Conservation (phyloP, 2,797 vertebrate genomes). For the Arnoldichthys spilopterus region DNA sequence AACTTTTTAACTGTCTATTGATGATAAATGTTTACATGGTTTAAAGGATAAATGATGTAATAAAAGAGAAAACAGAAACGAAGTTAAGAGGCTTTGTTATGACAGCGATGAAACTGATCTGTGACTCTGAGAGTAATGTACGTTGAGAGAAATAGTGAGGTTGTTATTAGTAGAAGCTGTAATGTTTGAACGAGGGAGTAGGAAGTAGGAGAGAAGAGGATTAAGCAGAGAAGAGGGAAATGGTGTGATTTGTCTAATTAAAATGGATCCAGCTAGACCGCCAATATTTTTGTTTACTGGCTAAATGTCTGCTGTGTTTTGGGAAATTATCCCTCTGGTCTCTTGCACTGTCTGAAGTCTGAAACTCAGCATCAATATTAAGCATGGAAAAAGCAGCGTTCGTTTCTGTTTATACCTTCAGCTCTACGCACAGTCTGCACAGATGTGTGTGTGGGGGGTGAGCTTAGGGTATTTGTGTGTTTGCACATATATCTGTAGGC, state of each 20-base stretch:
- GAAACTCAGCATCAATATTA: constrained; percentile 50
- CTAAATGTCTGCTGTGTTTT: constrained; percentile 67
- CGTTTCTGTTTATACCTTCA: constrained; percentile 43
- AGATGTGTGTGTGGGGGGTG: not conserved
- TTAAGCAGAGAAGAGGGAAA: constrained; percentile 46
- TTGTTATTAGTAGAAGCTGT: constrained; percentile 43
- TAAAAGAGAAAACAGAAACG: not conserved
- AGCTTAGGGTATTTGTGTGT: constrained; percentile 4
- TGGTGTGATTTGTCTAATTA: constrained; percentile 65
- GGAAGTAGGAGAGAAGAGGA: constrained; percentile 31
- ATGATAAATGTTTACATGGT: not conserved
- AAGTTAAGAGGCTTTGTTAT: not conserved
- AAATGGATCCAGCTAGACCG: constrained; percentile 61
- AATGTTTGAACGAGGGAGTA: constrained; percentile 30
- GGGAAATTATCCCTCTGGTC: constrained; percentile 52
- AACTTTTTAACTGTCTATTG: too few relatives aligned
- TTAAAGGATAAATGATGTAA: not conserved
- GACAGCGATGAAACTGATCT: not conserved
- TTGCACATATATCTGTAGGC: not conserved
- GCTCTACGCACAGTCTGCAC: not conserved
- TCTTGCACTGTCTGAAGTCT: constrained; percentile 49
- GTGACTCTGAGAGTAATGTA: constrained; percentile 32
- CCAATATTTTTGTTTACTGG: constrained; percentile 66
- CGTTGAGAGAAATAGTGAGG: not conserved
- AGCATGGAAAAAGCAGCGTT: constrained; percentile 31